Evolutionary conservation across 2,888 invertebrate genomes (phyloP).

Genomic region (Oligia strigilis): DNA sequence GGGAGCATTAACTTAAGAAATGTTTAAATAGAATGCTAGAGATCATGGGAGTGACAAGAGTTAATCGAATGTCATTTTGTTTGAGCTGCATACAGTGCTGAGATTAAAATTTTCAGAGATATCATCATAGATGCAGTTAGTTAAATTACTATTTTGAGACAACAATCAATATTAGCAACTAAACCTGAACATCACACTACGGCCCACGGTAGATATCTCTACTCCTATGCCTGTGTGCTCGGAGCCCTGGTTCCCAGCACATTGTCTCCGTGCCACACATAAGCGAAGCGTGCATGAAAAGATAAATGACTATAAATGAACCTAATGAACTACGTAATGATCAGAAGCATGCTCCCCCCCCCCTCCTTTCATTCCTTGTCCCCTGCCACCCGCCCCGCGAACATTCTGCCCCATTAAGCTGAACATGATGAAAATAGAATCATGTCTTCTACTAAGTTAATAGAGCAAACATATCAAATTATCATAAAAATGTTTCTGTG

Average conservation of each 20-base stretch:
- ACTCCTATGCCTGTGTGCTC: too few species aligned
- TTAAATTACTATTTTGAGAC: not conserved
- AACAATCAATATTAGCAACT: not conserved
- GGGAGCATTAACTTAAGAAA: not conserved
- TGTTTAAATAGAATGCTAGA: not conserved
- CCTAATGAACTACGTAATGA: constrained; percentile 60
- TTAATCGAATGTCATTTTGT: not conserved
- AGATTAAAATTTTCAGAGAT: not conserved
- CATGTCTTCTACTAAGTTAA: constrained; percentile 31
- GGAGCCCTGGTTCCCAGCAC: not conserved
- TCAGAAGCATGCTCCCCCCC: constrained; percentile 14
- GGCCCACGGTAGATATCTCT: not conserved
- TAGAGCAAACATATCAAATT: constrained; percentile 45
- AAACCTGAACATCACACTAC: too few species aligned
- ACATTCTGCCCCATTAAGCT: constrained; percentile 50
- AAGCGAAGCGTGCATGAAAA: constrained; percentile 41
- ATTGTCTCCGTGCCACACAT: constrained; percentile 16
- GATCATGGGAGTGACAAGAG: not conserved
- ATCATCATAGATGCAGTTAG: not conserved
- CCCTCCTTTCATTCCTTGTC: not conserved
- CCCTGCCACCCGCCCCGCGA: not conserved
- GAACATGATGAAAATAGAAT: constrained; percentile 45
- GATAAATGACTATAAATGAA: constrained; percentile 54
- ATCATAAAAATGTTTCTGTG: constrained; percentile 19
- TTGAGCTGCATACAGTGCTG: too few species aligned